Conservation (phyloP, 2,797 vertebrate genomes). For the Syndactyla subalaris region DNA sequence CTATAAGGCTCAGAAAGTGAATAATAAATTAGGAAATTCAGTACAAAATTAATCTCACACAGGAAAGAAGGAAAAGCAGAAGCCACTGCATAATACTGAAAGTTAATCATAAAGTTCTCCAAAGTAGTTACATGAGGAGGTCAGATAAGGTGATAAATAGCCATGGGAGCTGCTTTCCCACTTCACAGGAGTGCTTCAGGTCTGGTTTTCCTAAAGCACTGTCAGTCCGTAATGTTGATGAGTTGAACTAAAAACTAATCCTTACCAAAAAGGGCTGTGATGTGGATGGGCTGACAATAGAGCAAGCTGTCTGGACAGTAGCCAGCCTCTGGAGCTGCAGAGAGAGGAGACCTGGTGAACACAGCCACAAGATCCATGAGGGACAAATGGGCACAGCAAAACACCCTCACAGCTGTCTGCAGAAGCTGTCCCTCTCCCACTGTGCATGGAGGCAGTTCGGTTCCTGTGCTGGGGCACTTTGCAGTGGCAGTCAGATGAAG, state of each 20-base stretch:
- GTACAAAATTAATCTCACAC: not conserved
- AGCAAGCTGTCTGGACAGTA: not conserved
- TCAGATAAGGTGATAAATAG: not conserved
- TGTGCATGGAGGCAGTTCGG: rapidly evolving
- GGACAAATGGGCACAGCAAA: not conserved
- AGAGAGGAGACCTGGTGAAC: not conserved
- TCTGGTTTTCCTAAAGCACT: not conserved
- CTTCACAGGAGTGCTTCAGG: not conserved
- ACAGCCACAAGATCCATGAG: rapidly evolving
- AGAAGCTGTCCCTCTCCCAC: not conserved
- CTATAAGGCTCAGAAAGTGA: not conserved
- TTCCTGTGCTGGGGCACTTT: not conserved
- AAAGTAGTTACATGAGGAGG: not conserved
- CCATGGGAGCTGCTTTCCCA: not conserved
- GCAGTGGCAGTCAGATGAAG: not conserved
- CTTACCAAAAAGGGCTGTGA: not conserved
- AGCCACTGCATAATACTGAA: not conserved
- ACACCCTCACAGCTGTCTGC: rapidly evolving
- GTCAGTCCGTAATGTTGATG: not conserved
- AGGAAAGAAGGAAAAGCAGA: not conserved
- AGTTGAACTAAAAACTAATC: not conserved
- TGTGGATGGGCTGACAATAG: rapidly evolving
- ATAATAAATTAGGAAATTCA: not conserved
- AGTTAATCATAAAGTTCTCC: not conserved
- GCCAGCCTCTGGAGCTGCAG: not conserved